These are phyloP conservation scores for Thecophora atra DNA, from an alignment of 2,888 invertebrate genomes.

Conservation along the genomic window DNA sequence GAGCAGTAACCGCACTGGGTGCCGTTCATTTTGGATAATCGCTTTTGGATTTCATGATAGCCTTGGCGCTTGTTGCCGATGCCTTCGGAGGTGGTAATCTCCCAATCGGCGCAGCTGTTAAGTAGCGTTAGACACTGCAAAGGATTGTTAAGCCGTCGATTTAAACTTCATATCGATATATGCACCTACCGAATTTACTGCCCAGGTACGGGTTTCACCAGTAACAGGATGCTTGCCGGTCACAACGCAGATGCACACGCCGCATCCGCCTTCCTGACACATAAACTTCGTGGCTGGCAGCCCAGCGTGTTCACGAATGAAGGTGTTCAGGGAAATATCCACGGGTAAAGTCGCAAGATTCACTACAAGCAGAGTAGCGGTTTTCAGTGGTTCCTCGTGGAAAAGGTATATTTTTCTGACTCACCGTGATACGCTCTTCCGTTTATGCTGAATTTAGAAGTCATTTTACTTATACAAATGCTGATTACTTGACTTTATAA, in stretches of 20 bases:
- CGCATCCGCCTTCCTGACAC: slow-evolving; percentile 77
- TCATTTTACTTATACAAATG: too few species aligned
- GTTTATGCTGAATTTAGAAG: too few species aligned
- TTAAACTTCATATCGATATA: too few species aligned
- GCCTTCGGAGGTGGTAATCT: slow-evolving; percentile 77
- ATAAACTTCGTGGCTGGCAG: slow-evolving; percentile 74
- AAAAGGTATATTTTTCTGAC: too few species aligned
- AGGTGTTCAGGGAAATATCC: slow-evolving; percentile 70
- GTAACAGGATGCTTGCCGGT: slow-evolving; percentile 62
- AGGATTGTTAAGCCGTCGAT: too few species aligned
- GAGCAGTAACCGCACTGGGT: slow-evolving; percentile 81
- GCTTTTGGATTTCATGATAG: slow-evolving; percentile 75
- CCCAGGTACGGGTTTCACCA: slow-evolving; percentile 67
- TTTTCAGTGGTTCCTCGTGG: too few species aligned
- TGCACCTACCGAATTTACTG: slow-evolving; percentile 76
- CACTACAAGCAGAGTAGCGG: too few species aligned
- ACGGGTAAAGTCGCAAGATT: slow-evolving; percentile 58
- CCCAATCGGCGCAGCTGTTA: slow-evolving; percentile 74
- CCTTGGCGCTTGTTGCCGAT: slow-evolving; percentile 73
- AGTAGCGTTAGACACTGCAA: slow-evolving; percentile 73
- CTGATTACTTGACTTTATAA: too few species aligned
- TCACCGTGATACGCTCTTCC: too few species aligned
- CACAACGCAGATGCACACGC: slow-evolving; percentile 69
- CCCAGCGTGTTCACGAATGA: slow-evolving; percentile 70
- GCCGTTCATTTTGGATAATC: slow-evolving; percentile 74